Conservation (phyloP, 1,140 invertebrate genomes). For the Episyrphus balteatus region DNA sequence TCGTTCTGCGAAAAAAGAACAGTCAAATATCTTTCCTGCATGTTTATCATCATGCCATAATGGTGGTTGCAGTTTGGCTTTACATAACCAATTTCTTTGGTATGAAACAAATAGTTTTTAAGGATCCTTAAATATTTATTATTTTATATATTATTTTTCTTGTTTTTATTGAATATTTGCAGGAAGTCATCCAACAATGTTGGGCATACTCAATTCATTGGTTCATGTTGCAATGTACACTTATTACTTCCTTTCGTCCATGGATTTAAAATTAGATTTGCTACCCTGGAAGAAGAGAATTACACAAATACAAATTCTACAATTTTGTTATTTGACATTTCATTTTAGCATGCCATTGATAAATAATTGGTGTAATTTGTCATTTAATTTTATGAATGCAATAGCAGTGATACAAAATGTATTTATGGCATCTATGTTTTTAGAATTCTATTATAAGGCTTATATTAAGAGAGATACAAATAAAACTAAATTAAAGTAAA, state of each 20-base stretch:
- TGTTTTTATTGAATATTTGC: conserved; percentile 14
- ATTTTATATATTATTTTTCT: conserved; percentile 5
- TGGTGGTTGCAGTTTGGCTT: conserved; percentile 13
- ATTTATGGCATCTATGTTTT: too few relatives aligned
- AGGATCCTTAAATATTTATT: too few relatives aligned
- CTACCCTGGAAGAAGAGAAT: conserved; percentile 81
- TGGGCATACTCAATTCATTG: conserved; percentile 61
- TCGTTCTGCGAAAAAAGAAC: conserved; percentile 75
- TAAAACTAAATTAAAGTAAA: too few relatives aligned
- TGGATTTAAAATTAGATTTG: conserved; percentile 50
- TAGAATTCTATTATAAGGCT: too few relatives aligned
- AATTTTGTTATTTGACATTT: conserved; percentile 42
- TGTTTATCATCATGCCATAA: conserved; percentile 68
- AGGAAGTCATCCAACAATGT: conserved; percentile 58
- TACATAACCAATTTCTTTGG: conserved; percentile 50
- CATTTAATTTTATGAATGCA: too few relatives aligned
- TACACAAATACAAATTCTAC: conserved; percentile 63
- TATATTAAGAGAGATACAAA: too few relatives aligned
- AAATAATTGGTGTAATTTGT: too few relatives aligned
- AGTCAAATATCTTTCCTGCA: conserved; percentile 74
- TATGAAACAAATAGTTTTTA: conserved; percentile 49
- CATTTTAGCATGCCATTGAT: too few relatives aligned
- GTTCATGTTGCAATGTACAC: conserved; percentile 72
- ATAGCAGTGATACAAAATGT: too few relatives aligned
- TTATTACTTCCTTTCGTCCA: conserved; percentile 60